Percentiles rank a stretch among this genome's conserved stretches.
These are phyloP conservation scores for Euphydryas editha DNA, from an alignment of 2,888 invertebrate genomes.

Conservation along the genomic window DNA sequence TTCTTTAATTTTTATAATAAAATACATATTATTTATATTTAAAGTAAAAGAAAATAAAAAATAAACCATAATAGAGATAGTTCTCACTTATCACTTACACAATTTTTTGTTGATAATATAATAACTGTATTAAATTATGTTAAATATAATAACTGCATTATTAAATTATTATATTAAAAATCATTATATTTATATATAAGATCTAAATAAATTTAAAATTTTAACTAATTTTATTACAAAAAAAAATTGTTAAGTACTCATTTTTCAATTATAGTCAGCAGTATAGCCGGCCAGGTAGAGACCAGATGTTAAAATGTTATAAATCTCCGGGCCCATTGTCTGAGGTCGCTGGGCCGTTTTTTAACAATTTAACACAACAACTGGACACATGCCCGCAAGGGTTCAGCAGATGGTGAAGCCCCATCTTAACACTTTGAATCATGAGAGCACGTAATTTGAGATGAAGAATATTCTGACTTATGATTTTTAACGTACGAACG, in stretches of 20 bases:
- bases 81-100: no score
- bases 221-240: background rate
- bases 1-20: no score
- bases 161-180: no score
- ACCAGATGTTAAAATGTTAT: conserved; percentile 70
- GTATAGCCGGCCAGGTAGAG: conserved; percentile 55
- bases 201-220: no score
- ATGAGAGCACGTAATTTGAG: background rate
- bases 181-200: no score
- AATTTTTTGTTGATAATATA: no score
- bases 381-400: conserved; percentile 67
- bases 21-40: no score
- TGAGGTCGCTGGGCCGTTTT: conserved; percentile 58
- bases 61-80: no score
- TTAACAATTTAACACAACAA: conserved; percentile 52
- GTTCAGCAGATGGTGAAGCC: conserved; percentile 54
- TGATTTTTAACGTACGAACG: background rate
- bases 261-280: conserved; percentile 14
- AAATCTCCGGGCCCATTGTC: conserved; percentile 72
- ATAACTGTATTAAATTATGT: no score
- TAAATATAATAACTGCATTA: no score
- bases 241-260: background rate
- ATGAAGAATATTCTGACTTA: background rate
- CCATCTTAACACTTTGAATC: conserved; percentile 19
- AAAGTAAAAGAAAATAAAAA: no score